Evolutionary conservation across 2,888 invertebrate species (phyloP), one percentile per base, ranked within the genome.

Genomic region (Oxyteleia sp.): DNA sequence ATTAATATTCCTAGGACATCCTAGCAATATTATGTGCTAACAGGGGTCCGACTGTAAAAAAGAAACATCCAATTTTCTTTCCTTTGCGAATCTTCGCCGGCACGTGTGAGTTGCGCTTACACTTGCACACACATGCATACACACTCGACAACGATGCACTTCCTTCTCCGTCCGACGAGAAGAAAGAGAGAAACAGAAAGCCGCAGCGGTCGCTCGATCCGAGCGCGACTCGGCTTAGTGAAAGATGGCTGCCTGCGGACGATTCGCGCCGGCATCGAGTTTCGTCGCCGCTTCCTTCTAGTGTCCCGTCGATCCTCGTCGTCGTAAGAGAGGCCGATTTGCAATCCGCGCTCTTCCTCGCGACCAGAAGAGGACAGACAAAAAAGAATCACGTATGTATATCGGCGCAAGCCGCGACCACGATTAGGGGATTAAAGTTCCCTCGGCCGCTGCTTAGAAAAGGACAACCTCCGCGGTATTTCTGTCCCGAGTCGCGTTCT

Each of bases 211-310:
- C 11, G 38, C 38, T 38, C 38, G n/a, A 32, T 32, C 32, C 49
- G 61, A 49, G 20, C 4, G 26, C 29, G 13, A 29, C 13, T 47
- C 49, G 71, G 8, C 35, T 49, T 29, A 47, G 53, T 64, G 64
- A 74, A 74, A 74, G 64, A 64, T 74, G 63, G 74, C 74, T 64
- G 45, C 53, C 64, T 15, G 32, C 15, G 64, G 5, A 64, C 20
- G 26, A 41, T 55, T 74, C 29, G 74, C 74, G 38, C 74, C 74
- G 74, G 74, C 64, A 64, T 55, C 55, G 16, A 45, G 55, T 55
- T 53, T 55, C 55, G 41, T 55, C 41, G 53, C 10, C 11, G 53
- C 13, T 53, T 20, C 8, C 8, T 13, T 10, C 47, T 74, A 55
- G 64, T 71, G 43, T 47, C 20, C 10, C 10, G 29, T 69, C 15